Conservation (phyloP, 2,797 vertebrate species). For the Pygocentrus nattereri region DNA sequence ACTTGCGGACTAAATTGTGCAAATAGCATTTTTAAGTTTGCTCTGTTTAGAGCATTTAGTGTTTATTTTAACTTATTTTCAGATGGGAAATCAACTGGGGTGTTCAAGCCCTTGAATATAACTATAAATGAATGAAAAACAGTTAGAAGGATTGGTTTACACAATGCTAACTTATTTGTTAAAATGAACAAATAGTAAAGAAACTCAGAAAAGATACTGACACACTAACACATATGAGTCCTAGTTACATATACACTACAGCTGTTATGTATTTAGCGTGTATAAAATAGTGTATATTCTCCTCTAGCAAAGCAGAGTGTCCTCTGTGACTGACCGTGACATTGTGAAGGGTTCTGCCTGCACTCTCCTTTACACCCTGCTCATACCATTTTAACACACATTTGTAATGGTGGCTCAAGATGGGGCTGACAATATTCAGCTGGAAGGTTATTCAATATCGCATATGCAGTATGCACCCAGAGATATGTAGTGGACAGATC, state of each 20-base stretch:
- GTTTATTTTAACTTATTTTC: too few species aligned
- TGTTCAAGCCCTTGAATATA: too few species aligned
- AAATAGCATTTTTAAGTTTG: too few species aligned
- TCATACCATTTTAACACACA: slow-evolving; percentile 73
- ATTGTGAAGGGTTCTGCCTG: slow-evolving; percentile 66
- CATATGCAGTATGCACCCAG: slow-evolving; percentile 69
- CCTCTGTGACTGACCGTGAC: slow-evolving; percentile 67
- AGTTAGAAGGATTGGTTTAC: too few species aligned
- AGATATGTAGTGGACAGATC: slow-evolving; percentile 73
- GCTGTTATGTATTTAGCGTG: not conserved
- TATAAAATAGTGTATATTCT: not conserved
- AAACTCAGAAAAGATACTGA: too few species aligned
- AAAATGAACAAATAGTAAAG: too few species aligned
- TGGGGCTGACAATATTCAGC: slow-evolving; percentile 67
- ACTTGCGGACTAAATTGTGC: too few species aligned
- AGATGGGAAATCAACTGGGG: too few species aligned
- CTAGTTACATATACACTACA: not conserved
- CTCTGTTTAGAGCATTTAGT: too few species aligned
- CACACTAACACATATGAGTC: not conserved
- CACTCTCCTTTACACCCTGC: slow-evolving; percentile 64
- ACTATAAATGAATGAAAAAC: too few species aligned
- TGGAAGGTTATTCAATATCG: slow-evolving; percentile 73
- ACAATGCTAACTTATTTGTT: too few species aligned
- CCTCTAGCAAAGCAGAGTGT: slow-evolving; percentile 60
- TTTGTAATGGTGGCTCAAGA: slow-evolving; percentile 76